phyloP scores from a whole-genome alignment of 2,888 invertebrate species.

The Xestia ashworthii region DNA sequence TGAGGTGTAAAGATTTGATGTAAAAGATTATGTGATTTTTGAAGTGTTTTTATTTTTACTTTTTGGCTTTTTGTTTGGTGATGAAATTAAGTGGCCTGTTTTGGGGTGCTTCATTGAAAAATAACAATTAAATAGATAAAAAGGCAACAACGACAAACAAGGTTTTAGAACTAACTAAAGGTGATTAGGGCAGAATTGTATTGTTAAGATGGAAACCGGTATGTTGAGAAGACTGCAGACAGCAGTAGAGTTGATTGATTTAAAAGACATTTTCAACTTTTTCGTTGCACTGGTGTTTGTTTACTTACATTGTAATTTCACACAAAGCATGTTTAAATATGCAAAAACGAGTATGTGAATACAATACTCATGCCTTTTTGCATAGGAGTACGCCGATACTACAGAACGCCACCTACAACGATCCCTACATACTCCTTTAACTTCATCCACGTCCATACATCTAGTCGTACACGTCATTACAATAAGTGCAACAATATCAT shows the following conservation, averaged over 20 bases:
- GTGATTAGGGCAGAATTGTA: not conserved
- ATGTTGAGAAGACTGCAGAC: not conserved
- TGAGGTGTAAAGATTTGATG: slow-evolving; percentile 4
- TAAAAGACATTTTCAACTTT: not conserved
- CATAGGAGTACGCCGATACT: too few relatives aligned
- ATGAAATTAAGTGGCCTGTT: not conserved
- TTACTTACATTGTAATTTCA: not conserved
- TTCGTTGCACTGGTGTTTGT: not conserved
- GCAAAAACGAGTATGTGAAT: too few relatives aligned
- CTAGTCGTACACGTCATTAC: too few relatives aligned
- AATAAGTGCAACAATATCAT: too few relatives aligned
- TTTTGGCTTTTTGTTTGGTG: not conserved
- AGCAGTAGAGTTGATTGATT: not conserved
- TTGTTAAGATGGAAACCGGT: not conserved
- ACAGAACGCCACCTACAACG: too few relatives aligned
- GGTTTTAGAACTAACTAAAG: not conserved
- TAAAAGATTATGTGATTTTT: not conserved
- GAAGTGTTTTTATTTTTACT: not conserved
- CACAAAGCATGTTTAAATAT: too few relatives aligned
- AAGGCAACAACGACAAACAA: not conserved
- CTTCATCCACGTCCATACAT: too few relatives aligned
- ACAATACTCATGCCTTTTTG: too few relatives aligned
- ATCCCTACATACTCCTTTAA: too few relatives aligned
- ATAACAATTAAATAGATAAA: too few relatives aligned
- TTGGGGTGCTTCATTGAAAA: not conserved